A percentile compares a stretch with the other conserved stretches of the same genome.
These are phyloP conservation scores for Athalia cordata DNA, from an alignment of 2,888 invertebrate genomes.

Conservation along the genomic window DNA sequence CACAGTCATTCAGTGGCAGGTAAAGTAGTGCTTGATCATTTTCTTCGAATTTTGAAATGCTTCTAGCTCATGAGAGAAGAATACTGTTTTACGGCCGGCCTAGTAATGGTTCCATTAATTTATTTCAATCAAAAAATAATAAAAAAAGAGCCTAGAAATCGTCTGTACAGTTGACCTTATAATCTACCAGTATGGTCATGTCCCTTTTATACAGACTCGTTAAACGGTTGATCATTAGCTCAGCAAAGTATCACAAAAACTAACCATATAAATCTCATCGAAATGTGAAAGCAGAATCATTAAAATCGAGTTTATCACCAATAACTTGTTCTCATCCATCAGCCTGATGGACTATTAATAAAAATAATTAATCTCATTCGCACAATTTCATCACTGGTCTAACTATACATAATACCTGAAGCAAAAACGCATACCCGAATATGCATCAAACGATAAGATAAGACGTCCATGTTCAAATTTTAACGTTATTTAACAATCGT, in stretches of 20 bases:
- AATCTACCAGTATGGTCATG: neutral
- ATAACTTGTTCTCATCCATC: neutral
- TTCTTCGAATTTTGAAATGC: neutral
- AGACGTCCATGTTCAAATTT: neutral
- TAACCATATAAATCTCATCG: conserved; percentile 12
- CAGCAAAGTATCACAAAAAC: conserved; percentile 10
- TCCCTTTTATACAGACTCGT: neutral
- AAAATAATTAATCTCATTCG: conserved; percentile 9
- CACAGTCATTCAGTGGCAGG: conserved; percentile 75
- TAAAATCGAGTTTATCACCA: conserved; percentile 3
- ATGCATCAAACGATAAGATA: neutral
- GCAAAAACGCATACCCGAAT: neutral
- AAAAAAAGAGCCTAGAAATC: conserved; percentile 20
- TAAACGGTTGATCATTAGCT: conserved; percentile 18
- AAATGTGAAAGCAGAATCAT: conserved; percentile 33
- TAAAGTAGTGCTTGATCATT: conserved; percentile 51
- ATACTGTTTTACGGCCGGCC: too few species aligned
- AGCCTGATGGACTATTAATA: neutral
- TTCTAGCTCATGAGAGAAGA: neutral
- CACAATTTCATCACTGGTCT: neutral
- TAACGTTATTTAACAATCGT: conserved; percentile 44
- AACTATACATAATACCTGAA: neutral
- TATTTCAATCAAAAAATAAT: conserved; percentile 2
- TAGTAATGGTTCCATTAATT: neutral
- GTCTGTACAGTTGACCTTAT: neutral